These are phyloP conservation scores for Apogon talboti DNA, from an alignment of 2,797 vertebrate species.

Conservation along the genomic window DNA sequence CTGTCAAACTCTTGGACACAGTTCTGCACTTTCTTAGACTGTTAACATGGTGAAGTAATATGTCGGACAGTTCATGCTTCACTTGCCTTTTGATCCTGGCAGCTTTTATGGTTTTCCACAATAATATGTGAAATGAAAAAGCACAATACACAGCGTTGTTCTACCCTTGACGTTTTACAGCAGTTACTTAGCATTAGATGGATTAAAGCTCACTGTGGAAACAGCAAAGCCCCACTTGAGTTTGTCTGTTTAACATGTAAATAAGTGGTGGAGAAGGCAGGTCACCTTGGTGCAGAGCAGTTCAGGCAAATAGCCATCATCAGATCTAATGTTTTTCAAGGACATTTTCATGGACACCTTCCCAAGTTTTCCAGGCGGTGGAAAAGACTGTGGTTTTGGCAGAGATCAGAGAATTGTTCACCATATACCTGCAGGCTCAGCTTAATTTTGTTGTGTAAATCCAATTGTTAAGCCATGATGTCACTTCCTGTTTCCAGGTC, in stretches of 20 bases:
- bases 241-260: conserved; percentile 50
- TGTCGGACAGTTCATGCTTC: neutral
- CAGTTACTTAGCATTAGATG: conserved; percentile 29
- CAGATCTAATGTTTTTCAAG: conserved; percentile 12
- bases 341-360: conserved; percentile 34
- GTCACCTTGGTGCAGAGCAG: conserved; percentile 38
- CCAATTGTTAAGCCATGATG: too few relatives aligned
- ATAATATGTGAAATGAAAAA: conserved; percentile 20
- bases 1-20: conserved; percentile 8
- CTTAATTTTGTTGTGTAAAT: neutral
- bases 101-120: conserved; percentile 32
- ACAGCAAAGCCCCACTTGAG: conserved; percentile 33
- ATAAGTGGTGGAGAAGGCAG: conserved; percentile 27
- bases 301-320: conserved; percentile 20
- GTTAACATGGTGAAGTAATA: conserved; percentile 8
- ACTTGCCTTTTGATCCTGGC: conserved; percentile 17
- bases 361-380: conserved; percentile 1
- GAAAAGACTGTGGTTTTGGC: too few relatives aligned
- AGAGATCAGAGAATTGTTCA: neutral
- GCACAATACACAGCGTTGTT: conserved; percentile 24
- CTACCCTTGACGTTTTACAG: conserved; percentile 49
- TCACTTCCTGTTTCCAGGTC: too few relatives aligned
- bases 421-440: neutral
- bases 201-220: conserved; percentile 47
- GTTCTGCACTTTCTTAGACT: conserved; percentile 1